Percentiles rank a stretch among this genome's conserved stretches.
These are phyloP conservation scores for Poecilia latipinna DNA, from an alignment of 2,113 vertebrate genomes.

Conservation along the genomic window DNA sequence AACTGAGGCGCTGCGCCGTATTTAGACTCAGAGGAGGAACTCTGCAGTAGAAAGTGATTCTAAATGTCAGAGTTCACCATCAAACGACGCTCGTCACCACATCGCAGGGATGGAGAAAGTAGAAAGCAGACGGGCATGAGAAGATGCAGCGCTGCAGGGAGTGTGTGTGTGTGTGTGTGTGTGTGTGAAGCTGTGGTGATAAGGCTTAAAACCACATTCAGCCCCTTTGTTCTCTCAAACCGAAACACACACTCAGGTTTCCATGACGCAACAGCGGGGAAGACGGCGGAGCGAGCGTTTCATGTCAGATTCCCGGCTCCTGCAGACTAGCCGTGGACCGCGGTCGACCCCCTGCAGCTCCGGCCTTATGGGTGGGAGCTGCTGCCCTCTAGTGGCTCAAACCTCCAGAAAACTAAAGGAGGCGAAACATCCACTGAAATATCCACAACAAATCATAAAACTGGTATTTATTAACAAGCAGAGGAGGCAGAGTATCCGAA, in stretches of 20 bases:
- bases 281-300: conserved; percentile 40
- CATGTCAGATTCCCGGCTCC: conserved; percentile 46
- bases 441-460: neutral
- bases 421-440: neutral
- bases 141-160: conserved; percentile 59
- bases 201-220: conserved; percentile 73
- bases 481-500: no score
- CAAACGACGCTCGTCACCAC: conserved; percentile 61
- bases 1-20: conserved; percentile 54
- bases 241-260: conserved; percentile 56
- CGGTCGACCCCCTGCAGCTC: neutral
- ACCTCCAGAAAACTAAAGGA: neutral
- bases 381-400: no score
- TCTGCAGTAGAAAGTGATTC: conserved; percentile 66
- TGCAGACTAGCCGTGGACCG: conserved; percentile 13
- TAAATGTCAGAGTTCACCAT: conserved; percentile 79
- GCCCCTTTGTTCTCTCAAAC: conserved; percentile 63
- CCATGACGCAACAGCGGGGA: conserved; percentile 68
- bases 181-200: conserved; percentile 59
- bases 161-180: neutral
- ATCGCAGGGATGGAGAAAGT: conserved; percentile 74
- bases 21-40: conserved; percentile 54
- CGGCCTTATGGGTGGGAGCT: neutral
- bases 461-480: no score
- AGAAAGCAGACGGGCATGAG: conserved; percentile 70